These are phyloP conservation scores for Triplophysa dalaica DNA, from an alignment of 2,113 vertebrate species.

Conservation along the genomic window DNA sequence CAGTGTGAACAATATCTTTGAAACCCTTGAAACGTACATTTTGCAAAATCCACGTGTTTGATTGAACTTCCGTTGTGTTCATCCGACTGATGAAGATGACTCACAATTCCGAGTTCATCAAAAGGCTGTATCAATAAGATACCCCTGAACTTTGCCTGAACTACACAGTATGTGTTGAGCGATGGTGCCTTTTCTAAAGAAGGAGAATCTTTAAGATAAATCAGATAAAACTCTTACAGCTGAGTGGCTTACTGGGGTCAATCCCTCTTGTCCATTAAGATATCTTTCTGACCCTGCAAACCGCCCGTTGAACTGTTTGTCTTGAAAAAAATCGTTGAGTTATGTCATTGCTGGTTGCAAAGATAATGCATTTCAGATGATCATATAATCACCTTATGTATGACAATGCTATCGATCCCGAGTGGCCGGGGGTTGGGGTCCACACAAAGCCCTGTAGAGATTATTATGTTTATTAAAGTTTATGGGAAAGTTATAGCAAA, in stretches of 20 bases:
- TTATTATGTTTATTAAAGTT: conserved; percentile 4
- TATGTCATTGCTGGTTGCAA: conserved; percentile 17
- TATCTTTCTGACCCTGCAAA: not conserved
- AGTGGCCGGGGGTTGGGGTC: not conserved
- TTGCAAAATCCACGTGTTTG: conserved; percentile 3
- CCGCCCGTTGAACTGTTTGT: not conserved
- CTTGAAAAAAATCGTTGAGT: conserved; percentile 9
- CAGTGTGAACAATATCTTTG: no score
- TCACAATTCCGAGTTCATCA: conserved; percentile 4
- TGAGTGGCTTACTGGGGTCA: not conserved
- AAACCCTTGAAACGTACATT: not conserved
- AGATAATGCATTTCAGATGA: conserved; percentile 17
- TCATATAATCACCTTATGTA: conserved; percentile 24
- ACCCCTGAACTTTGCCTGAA: conserved; percentile 35
- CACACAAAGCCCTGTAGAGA: conserved; percentile 10
- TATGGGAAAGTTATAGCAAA: not conserved
- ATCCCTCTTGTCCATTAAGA: conserved; percentile 25
- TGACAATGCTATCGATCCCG: conserved; percentile 10
- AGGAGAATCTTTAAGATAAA: conserved; percentile 16
- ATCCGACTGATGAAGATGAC: conserved; percentile 19
- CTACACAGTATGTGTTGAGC: conserved; percentile 15
- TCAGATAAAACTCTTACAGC: conserved; percentile 33
- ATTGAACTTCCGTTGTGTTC: not conserved
- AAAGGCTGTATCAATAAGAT: not conserved
- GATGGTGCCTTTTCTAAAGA: conserved; percentile 21